Base-by-base conservation (phyloP, 2,113 vertebrate genomes). In the Hippolais icterina region DNA sequence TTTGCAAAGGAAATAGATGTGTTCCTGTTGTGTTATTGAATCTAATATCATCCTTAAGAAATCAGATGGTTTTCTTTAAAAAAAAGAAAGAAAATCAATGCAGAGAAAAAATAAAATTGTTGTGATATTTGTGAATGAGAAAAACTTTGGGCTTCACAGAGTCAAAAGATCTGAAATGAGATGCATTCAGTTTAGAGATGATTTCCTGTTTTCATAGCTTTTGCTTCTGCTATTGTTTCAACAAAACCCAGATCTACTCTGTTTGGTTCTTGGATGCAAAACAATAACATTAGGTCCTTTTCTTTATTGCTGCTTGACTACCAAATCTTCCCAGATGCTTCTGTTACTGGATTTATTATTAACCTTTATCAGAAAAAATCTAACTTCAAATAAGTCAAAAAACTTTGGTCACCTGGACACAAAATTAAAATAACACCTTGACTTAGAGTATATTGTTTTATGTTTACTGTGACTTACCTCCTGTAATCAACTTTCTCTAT, bases 401-500 rank as follows among this genome's bases (percentile, higher is more conserved):
- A 69, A 33, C 3, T 78, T 68, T 77, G 25, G 15, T 54, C 44
- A 35, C 16, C 66, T 83, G 50, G 86, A 81, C 22, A 56, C 22
- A 56, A 77, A 80, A 68, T 80, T 90, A 89, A 93, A 95, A 92
- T 83, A 90, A 92, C 21, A 92, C 33, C 12, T 83, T 87, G 28
- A 75, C 24, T 85, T 80, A 37, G 1, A 13, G 9, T 33, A 35
- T 15, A 35, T 24, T 72, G 12, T 28, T 94, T 87, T 82, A 39
- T 37, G 14, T n/a, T 56, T 82, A 49, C 44, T 81, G 20, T 56
- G 60, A 57, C 25, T 47, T 89, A 22, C 1, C 12, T 77, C 56
- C 52, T 95, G 23, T 56, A 87, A 74, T 83, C 33, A 79, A 3
- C 54, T 85, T 92, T 83, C 33, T 27, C 37, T 60, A 3, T 25